phyloP scores from a whole-genome alignment of 2,888 invertebrate genomes.

The Cryptocheilus praepositus region DNA sequence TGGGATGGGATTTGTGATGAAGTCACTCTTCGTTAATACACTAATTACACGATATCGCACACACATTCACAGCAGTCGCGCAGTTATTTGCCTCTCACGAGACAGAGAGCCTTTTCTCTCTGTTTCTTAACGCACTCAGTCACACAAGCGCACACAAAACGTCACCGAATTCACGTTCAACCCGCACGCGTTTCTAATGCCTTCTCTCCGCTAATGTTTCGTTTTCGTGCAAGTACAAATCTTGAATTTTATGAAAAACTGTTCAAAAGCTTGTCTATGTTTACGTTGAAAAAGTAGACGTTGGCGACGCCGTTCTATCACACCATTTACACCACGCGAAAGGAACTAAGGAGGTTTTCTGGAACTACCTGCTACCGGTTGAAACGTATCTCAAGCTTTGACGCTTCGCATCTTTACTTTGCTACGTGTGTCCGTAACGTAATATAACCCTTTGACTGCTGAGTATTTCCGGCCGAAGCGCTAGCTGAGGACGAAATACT shows the following conservation, averaged over 20 bases:
- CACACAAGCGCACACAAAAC: slow-evolving; percentile 30
- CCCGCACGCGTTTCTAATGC: slow-evolving; percentile 6
- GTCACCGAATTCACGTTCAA: slow-evolving; percentile 14
- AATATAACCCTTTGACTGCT: too few relatives aligned
- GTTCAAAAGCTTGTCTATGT: not conserved
- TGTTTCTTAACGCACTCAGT: slow-evolving; percentile 23
- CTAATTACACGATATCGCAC: slow-evolving; percentile 55
- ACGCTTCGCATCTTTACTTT: too few relatives aligned
- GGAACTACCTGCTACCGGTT: slow-evolving; percentile 27
- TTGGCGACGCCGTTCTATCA: slow-evolving; percentile 18
- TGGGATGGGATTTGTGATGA: slow-evolving; percentile 38
- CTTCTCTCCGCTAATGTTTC: not conserved
- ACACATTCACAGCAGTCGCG: slow-evolving; percentile 44
- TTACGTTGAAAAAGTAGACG: not conserved
- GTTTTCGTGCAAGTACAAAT: not conserved
- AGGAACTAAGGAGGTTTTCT: slow-evolving; percentile 44
- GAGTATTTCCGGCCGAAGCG: too few relatives aligned
- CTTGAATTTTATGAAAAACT: not conserved
- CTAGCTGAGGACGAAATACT: too few relatives aligned
- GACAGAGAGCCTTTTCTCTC: slow-evolving; percentile 14
- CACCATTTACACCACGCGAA: slow-evolving; percentile 41
- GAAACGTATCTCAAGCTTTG: slow-evolving; percentile 11
- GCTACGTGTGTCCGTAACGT: too few relatives aligned
- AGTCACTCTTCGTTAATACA: slow-evolving; percentile 50
- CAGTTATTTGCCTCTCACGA: slow-evolving; percentile 34